Evolutionary conservation across 2,797 vertebrate genomes (phyloP), one percentile per base, ranked within the genome.

Genomic region (Thaleichthys pacificus): DNA sequence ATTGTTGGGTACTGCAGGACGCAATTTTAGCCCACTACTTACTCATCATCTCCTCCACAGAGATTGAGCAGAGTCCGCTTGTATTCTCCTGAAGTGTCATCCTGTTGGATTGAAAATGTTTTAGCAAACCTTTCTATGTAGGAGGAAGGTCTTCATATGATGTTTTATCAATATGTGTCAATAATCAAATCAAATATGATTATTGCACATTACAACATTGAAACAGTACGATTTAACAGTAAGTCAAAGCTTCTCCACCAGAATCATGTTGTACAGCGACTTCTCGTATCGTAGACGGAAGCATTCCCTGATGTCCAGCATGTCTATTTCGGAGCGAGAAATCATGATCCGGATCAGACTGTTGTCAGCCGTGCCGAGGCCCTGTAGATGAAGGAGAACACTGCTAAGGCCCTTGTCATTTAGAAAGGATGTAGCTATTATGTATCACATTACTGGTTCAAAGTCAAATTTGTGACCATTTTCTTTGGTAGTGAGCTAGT

Each of bases 301-400:
- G 85, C 95, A 96, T 86, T 99, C 97, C n/a, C 98, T 90, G 67
- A 99, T 97, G 84, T 99, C 97, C 82, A 99, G 84, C 93, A 98
- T 98, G 87, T 99, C 98, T 0, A 95, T 91, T 91, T 99, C 97
- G 0, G 95, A 95, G 61, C 97, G 96, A 22, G 89, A 94, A 80
- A 99, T 95, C 98, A 99, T 98, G 89, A 99, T 97, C 69, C 97
- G 93, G 86, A 98, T 98, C 88, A 99, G 86, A 0, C 95, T 98
- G 93, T 97, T 96, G 91, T 99, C 98, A 2, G 94, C 93, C 0
- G 97, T 99, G 15, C 97, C 97, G n/a, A 99, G 83, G 61, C 97
- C 97, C 97, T 99, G 81, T 15, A 77, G 73, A 78, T 7, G 17
- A 47, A 47, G 42, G 42, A 47, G 42, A 47, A 11, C 49, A 24